Percentiles rank a stretch among this genome's conserved stretches.
Evolutionary conservation across 2,888 invertebrate genomes (phyloP).

Genomic region (Patella caerulea): DNA sequence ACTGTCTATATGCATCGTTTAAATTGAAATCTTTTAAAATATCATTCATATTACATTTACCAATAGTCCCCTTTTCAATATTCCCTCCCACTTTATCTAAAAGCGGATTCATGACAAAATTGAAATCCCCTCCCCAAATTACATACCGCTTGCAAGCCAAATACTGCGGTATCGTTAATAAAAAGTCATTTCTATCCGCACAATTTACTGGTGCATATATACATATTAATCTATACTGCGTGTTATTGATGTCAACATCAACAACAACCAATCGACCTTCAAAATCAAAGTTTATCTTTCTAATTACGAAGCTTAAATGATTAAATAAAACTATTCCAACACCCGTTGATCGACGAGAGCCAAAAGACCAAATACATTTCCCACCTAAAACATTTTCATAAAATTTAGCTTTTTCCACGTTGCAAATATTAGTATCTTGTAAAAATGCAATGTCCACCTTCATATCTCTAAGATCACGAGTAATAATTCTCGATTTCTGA

Average conservation of each 20-base stretch:
- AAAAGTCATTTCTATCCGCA: neutral
- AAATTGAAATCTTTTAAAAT: conserved; percentile 1
- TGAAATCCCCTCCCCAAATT: neutral
- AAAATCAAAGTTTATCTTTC: conserved; percentile 3
- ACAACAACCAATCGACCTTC: neutral
- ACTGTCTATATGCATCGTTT: neutral
- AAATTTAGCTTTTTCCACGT: neutral
- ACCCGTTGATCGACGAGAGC: neutral
- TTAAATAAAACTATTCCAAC: neutral
- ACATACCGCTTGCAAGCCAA: conserved; percentile 1
- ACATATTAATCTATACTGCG: neutral
- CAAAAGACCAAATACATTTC: neutral
- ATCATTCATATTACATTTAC: neutral
- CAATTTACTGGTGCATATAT: neutral
- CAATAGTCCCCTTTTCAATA: neutral
- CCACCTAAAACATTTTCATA: neutral
- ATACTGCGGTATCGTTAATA: conserved; percentile 5
- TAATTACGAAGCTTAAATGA: neutral
- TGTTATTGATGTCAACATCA: neutral
- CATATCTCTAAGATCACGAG: neutral
- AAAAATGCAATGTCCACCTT: neutral
- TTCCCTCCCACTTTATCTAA: neutral
- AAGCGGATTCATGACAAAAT: neutral
- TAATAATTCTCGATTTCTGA: conserved; percentile 1
- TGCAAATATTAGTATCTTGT: conserved; percentile 6